phyloP scores from a whole-genome alignment of 1,140 invertebrate species.

The Brachionus calyciflorus region DNA sequence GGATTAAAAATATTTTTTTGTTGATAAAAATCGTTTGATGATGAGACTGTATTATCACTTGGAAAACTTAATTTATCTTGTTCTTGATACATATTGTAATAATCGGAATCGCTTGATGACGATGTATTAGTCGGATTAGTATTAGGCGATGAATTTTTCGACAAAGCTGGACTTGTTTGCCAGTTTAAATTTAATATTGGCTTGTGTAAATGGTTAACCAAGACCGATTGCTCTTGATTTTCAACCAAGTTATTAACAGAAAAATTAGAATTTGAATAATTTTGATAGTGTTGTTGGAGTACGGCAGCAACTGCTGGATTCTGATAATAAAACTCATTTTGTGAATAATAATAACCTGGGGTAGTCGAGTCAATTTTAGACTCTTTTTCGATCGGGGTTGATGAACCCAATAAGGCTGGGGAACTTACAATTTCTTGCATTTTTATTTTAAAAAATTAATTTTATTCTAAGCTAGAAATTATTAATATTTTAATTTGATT shows the following conservation, averaged over 20 bases:
- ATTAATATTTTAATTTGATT: not conserved
- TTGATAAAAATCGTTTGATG: conserved; percentile 1
- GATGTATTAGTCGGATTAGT: conserved; percentile 18
- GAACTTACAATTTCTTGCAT: conserved; percentile 39
- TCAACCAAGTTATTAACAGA: conserved; percentile 8
- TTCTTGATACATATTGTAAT: not conserved
- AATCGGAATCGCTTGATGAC: conserved; percentile 20
- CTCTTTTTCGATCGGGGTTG: not conserved
- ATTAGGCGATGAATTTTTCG: conserved; percentile 30
- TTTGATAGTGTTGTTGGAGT: not conserved
- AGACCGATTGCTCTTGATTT: not conserved
- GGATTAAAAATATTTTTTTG: not conserved
- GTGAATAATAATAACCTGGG: not conserved
- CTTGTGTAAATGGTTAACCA: not conserved
- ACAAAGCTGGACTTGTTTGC: not conserved
- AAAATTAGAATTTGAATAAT: not conserved
- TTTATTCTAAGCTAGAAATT: not conserved
- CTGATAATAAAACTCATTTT: conserved; percentile 7
- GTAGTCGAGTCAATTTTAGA: not conserved
- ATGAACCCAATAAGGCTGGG: not conserved
- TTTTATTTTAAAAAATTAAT: not conserved
- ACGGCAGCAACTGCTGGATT: conserved; percentile 11
- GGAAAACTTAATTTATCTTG: not conserved
- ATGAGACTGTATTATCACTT: not conserved
- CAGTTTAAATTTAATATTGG: not conserved